phyloP scores from a whole-genome alignment of 2,113 vertebrate species.

The Kryptolebias marmoratus region DNA sequence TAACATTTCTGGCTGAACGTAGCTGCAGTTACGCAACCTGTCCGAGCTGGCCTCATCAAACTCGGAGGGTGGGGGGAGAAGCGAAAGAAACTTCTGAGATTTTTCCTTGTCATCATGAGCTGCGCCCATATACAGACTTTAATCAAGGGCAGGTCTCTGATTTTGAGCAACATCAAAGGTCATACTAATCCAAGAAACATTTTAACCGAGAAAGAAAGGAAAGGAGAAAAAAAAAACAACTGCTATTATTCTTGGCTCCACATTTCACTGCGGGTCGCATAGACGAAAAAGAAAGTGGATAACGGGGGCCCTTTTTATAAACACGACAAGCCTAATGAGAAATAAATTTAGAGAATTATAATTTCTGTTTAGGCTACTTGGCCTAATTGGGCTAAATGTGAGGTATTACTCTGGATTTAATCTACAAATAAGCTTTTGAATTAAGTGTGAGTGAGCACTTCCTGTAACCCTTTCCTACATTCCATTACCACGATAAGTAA shows the following conservation, averaged over 20 bases:
- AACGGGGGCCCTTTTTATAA: conserved; percentile 23
- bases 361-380: conserved; percentile 50
- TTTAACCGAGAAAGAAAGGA: conserved; percentile 69
- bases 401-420: conserved; percentile 39
- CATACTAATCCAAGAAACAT: conserved; percentile 69
- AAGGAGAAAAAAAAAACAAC: conserved; percentile 64
- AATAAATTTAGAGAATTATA: conserved; percentile 44
- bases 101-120: conserved; percentile 76
- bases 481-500: conserved; percentile 1
- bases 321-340: conserved; percentile 41
- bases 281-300: conserved; percentile 44
- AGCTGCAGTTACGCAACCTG: conserved; percentile 51
- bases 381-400: conserved; percentile 50
- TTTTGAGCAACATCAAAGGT: conserved; percentile 81
- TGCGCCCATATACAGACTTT: conserved; percentile 67
- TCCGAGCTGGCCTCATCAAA: conserved; percentile 59
- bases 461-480: not conserved
- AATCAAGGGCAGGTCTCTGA: conserved; percentile 80
- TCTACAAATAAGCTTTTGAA: conserved; percentile 30
- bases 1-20: conserved; percentile 39
- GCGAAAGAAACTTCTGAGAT: conserved; percentile 54
- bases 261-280: conserved; percentile 30
- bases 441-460: conserved; percentile 19
- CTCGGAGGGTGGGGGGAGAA: conserved; percentile 49
- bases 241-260: conserved; percentile 69